Base-by-base conservation (phyloP, 2,797 vertebrate species). In the Acanthurus lineatus region DNA sequence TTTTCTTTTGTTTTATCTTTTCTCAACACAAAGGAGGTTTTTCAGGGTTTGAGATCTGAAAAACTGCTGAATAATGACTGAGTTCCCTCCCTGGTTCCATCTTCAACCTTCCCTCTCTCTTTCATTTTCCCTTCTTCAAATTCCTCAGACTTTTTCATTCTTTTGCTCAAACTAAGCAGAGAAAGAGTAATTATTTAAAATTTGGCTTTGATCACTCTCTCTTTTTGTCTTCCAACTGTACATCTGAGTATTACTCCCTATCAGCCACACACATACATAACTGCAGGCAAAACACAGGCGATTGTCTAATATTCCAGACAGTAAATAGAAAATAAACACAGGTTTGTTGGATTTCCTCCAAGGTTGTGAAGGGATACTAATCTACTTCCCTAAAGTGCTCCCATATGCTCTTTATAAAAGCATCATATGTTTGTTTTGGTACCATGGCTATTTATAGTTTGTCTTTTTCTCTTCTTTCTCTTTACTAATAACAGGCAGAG, bases 1-100 rank as follows among this genome's bases (percentile, higher is more conserved):
- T 82, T 77, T 73, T 48, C 51, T 52, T 32, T 59, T 28, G 40
- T 85, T 80, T 76, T 63, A 61, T 80, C 72, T 58, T 71, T 64
- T 71, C 64, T 69, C 60, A 64, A 32, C 53, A 40, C 40, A 48
- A 63, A 76, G n/a, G 68, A 76, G 52, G 32, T 61, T 63, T 57
- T 59, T 69, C 62, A 62, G 75, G 69, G 70, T 81, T 82, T 79
- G 66, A 86, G 77, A 86, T 83, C 75, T 77, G 65, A 81, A 68
- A 74, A 53, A 28, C 76, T 52, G 56, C 73, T 69, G 76, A 77
- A 88, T 88, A 68, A 73, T 88, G 70, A 81, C 66, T 57, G 28
- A 60, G 69, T 62, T 71, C 59, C 52, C 56, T 65, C 45, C 59
- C 69, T 77, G 70, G 76, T 73, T 77, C 72, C 70, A 63, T 35